Evolutionary conservation across 1,140 invertebrate genomes (phyloP).

Genomic region (Drosophila repleta): DNA sequence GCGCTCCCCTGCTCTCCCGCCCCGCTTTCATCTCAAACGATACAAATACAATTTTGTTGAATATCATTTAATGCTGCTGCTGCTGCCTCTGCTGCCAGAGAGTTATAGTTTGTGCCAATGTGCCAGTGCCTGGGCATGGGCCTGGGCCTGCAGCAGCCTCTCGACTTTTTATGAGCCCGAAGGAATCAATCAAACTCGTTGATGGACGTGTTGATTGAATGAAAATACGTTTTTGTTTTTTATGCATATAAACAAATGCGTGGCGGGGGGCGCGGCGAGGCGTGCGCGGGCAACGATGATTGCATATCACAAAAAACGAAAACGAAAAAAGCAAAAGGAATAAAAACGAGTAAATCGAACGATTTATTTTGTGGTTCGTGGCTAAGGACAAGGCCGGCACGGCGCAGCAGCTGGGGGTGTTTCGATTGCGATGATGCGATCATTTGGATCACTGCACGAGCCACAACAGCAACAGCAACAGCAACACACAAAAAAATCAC

Average conservation of each 20-base stretch:
- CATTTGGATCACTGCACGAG: constrained; percentile 62
- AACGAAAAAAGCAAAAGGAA: constrained; percentile 9
- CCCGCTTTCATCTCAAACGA: not conserved
- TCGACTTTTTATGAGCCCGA: constrained; percentile 73
- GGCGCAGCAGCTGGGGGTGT: not conserved
- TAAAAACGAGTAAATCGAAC: constrained; percentile 42
- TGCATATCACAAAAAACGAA: constrained; percentile 38
- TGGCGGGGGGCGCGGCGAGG: not conserved
- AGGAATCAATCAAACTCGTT: constrained; percentile 83
- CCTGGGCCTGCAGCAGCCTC: constrained; percentile 28
- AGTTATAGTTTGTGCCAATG: constrained; percentile 5
- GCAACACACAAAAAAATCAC: constrained; percentile 46
- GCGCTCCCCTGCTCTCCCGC: not conserved
- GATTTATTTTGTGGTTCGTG: constrained; percentile 42
- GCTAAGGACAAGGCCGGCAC: not conserved
- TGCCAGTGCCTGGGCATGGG: not conserved
- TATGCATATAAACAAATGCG: constrained; percentile 79
- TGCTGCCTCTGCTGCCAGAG: constrained; percentile 2
- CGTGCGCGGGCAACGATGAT: constrained; percentile 18
- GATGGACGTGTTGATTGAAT: constrained; percentile 84
- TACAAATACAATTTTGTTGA: constrained; percentile 34
- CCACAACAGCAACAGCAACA: constrained; percentile 63
- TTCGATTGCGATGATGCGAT: constrained; percentile 31
- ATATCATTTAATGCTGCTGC: constrained; percentile 45
- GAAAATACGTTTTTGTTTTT: constrained; percentile 83